phyloP scores from a whole-genome alignment of 2,888 invertebrate genomes.

The Octonoba sinensis region DNA sequence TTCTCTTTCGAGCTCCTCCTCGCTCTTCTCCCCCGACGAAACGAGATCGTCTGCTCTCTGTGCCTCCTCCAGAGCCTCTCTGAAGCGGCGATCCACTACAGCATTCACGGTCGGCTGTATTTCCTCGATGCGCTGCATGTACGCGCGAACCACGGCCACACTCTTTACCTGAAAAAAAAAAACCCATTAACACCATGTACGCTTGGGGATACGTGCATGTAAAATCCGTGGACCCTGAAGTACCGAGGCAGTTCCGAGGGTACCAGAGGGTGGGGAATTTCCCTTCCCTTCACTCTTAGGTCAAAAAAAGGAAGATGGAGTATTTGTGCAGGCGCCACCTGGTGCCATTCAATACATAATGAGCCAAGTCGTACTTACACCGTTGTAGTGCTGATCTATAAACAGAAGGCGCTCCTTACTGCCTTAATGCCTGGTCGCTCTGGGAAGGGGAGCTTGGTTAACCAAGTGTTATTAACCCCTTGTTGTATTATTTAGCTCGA shows the following conservation, averaged over 20 bases:
- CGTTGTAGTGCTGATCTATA: too few relatives aligned
- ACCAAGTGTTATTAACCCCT: too few relatives aligned
- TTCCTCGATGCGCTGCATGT: slow-evolving; percentile 82
- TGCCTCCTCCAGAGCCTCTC: slow-evolving; percentile 84
- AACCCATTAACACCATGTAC: not conserved
- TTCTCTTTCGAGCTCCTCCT: slow-evolving; percentile 77
- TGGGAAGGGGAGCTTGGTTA: not conserved
- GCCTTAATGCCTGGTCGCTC: too few relatives aligned
- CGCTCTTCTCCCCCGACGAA: slow-evolving; percentile 75
- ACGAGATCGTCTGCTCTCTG: slow-evolving; percentile 80
- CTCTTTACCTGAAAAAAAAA: slow-evolving; percentile 33
- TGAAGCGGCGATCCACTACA: slow-evolving; percentile 84
- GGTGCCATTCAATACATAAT: too few relatives aligned
- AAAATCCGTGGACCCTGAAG: too few relatives aligned
- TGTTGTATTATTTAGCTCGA: too few relatives aligned
- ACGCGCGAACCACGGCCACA: slow-evolving; percentile 80
- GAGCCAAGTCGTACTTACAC: too few relatives aligned
- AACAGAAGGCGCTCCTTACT: too few relatives aligned
- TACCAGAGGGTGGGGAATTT: not conserved
- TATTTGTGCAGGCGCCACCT: not conserved
- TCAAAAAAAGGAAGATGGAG: not conserved
- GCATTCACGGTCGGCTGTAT: slow-evolving; percentile 86
- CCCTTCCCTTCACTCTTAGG: not conserved
- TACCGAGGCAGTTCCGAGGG: not conserved
- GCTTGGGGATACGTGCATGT: too few relatives aligned